Conservation (phyloP, 2,888 invertebrate species). For the Nipponacmea schrenckii region DNA sequence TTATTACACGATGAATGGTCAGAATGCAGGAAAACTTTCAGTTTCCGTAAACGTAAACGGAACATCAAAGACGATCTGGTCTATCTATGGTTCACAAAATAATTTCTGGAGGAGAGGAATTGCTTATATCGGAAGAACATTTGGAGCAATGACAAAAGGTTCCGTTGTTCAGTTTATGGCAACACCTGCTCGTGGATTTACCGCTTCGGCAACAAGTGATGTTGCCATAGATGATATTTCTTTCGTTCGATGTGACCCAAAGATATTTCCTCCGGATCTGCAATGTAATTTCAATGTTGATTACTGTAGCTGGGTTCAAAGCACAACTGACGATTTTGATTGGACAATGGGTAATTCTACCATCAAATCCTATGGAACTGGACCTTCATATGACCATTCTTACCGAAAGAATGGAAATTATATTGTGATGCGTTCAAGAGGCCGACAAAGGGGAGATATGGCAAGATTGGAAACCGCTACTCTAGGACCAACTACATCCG, state of each 20-base stretch:
- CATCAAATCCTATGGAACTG: constrained; percentile 52
- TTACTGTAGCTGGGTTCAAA: constrained; percentile 55
- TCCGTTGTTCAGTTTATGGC: constrained; percentile 39
- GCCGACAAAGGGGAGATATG: constrained; percentile 72
- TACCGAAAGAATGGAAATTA: constrained; percentile 44
- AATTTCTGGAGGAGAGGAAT: constrained; percentile 43
- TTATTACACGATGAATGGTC: constrained; percentile 56
- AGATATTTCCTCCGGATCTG: constrained; percentile 41
- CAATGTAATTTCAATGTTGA: constrained; percentile 56
- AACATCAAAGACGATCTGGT: constrained; percentile 27
- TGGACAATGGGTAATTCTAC: constrained; percentile 52
- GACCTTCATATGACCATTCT: constrained; percentile 55
- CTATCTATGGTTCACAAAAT: constrained; percentile 1
- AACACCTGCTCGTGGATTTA: constrained; percentile 35
- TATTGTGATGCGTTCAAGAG: constrained; percentile 69
- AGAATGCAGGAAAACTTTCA: constrained; percentile 37
- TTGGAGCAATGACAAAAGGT: constrained; percentile 33
- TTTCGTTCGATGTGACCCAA: constrained; percentile 51
- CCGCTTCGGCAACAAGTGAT: constrained; percentile 40
- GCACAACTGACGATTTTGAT: constrained; percentile 53
- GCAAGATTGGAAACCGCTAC: constrained; percentile 66
- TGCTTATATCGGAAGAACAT: constrained; percentile 41
- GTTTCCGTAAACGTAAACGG: constrained; percentile 36
- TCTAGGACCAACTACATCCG: constrained; percentile 45
- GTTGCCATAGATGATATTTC: constrained; percentile 63